These are phyloP conservation scores for Agonopterix heracliana DNA, from an alignment of 2,888 invertebrate genomes.

Conservation along the genomic window DNA sequence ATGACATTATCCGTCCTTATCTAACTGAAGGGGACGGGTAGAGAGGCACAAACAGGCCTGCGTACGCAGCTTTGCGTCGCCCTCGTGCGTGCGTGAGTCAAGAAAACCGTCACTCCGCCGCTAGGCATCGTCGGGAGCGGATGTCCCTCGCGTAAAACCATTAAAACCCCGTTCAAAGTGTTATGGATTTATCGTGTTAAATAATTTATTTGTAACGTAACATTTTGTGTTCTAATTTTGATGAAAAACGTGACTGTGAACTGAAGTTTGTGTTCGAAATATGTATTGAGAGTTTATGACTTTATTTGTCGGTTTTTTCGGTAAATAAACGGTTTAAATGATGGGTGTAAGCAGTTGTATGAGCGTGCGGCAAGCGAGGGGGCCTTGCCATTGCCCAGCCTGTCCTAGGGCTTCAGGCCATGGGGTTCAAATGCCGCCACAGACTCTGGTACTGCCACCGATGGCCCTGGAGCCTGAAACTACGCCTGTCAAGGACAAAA, in stretches of 20 bases:
- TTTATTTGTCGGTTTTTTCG: not conserved
- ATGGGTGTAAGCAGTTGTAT: conserved; percentile 75
- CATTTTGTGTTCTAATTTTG: not conserved
- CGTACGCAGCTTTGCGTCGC: conserved; percentile 35
- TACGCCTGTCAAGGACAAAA: conserved; percentile 66
- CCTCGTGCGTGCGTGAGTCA: conserved; percentile 11
- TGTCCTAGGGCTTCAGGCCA: conserved; percentile 65
- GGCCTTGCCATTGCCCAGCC: conserved; percentile 74
- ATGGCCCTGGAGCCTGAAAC: conserved; percentile 66
- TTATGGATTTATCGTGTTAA: conserved; percentile 1
- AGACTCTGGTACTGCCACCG: conserved; percentile 64
- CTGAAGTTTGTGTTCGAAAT: not conserved
- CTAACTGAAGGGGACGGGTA: conserved; percentile 8
- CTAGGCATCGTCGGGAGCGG: conserved; percentile 51
- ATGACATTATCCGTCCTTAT: conserved; percentile 13
- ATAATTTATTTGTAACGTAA: not conserved
- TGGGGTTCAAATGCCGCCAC: conserved; percentile 54
- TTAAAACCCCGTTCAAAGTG: not conserved
- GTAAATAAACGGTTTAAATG: conserved; percentile 34
- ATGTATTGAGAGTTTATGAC: no score
- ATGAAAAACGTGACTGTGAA: conserved; percentile 2
- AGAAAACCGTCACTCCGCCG: conserved; percentile 48
- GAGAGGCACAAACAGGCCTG: conserved; percentile 20
- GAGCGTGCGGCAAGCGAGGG: conserved; percentile 75
- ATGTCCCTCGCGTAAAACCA: conserved; percentile 27